Conservation (phyloP, 2,888 invertebrate species). For the Octodonta nipae region DNA sequence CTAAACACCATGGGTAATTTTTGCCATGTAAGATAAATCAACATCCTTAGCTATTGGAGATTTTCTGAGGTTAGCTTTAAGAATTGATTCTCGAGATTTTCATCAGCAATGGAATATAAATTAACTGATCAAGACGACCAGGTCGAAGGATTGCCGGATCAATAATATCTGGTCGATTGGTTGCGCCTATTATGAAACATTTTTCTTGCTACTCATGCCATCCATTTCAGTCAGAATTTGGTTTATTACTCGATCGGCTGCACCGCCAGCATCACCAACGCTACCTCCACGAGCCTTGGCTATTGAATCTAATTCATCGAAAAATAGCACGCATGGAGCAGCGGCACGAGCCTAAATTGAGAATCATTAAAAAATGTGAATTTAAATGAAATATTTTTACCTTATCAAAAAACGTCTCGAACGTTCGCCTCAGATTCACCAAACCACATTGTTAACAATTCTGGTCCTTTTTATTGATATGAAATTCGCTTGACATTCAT, state of each 20-base stretch:
- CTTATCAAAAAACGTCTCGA: slow-evolving; percentile 97
- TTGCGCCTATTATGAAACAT: slow-evolving; percentile 97
- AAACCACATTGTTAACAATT: slow-evolving; percentile 99
- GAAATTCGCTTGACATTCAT: slow-evolving; percentile 99
- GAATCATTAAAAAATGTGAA: not conserved
- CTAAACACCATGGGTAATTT: slow-evolving; percentile 90
- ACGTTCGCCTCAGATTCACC: slow-evolving; percentile 99
- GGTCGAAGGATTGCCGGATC: slow-evolving; percentile 98
- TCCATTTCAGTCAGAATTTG: slow-evolving; percentile 99
- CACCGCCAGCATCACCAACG: slow-evolving; percentile 94
- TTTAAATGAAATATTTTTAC: slow-evolving; percentile 41
- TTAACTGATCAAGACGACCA: slow-evolving; percentile 95
- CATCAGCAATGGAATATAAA: slow-evolving; percentile 99
- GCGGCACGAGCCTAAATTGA: slow-evolving; percentile 78
- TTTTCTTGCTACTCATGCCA: slow-evolving; percentile 99
- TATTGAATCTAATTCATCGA: slow-evolving; percentile 98
- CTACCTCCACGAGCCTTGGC: slow-evolving; percentile 97
- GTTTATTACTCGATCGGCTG: slow-evolving; percentile 98
- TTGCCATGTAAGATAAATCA: slow-evolving; percentile 74
- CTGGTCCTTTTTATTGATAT: slow-evolving; percentile 98
- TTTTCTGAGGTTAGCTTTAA: slow-evolving; percentile 89
- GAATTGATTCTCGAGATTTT: slow-evolving; percentile 89
- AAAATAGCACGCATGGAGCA: slow-evolving; percentile 97
- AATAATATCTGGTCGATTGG: slow-evolving; percentile 91
- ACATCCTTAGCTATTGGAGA: slow-evolving; percentile 93